Base-by-base conservation (phyloP, 2,797 vertebrate genomes). In the Vireo griseus region DNA sequence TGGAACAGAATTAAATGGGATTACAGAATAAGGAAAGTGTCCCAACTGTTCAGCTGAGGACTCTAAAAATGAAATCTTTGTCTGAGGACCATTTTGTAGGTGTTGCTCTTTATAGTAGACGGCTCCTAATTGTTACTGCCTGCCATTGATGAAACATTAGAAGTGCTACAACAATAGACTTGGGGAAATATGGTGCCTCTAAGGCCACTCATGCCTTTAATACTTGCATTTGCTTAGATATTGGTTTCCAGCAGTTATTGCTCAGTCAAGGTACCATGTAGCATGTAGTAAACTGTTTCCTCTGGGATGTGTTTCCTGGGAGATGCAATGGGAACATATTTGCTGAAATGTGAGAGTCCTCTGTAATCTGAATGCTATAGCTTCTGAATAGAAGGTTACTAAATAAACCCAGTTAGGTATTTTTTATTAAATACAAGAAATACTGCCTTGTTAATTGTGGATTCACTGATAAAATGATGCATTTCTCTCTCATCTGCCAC, bases 1-100 rank as follows among this genome's bases (percentile, higher is more conserved):
- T 99, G 95, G 16, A 80, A 82, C 24, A 78, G 55, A 76, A 42
- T 29, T 26, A 86, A 78, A 71, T 18, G 28, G 14, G 25, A 66
- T 92, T 89, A 87, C 13, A 82, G 44, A 66, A 40, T 16, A 54
- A 72, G 18, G 7, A 19, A 69, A 48, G 13, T 26, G 22, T 51
- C n/a, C 14, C 17, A 40, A 2, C 10, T 55, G 16, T 33, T 92
- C 68, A 67, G 9, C 4, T 65, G 59, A 67, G 24, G 31, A 65
- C 21, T 55, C 14, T 37, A 55, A 75, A 86, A 58, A 8, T 8
- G 4, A 73, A 84, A 55, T 80, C 8, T 71, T 69, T 68, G 29
- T 86, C 45, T 17, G 52, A 89, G 37, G 50, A 58, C 13, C 5
- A 13, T 71, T 76, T 69, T 50, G 17, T 59, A 61, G 40, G 50